Conservation (phyloP, 2,797 vertebrate genomes). For the Emys orbicularis region DNA sequence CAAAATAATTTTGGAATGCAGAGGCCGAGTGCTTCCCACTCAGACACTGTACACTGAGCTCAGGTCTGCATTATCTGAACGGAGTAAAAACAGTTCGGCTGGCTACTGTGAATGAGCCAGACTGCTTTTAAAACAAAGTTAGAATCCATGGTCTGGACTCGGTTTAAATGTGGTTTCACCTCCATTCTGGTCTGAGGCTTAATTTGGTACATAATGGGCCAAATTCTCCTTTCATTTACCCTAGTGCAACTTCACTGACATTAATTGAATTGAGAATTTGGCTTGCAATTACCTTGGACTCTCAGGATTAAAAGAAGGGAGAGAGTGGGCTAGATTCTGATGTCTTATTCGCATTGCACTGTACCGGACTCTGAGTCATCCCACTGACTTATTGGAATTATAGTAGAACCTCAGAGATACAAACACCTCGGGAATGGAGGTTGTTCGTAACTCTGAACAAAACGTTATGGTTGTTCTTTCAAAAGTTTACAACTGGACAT, state of each 20-base stretch:
- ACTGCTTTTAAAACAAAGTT: background rate
- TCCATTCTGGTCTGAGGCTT: background rate
- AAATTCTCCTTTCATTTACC: background rate
- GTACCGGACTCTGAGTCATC: background rate
- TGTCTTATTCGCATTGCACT: background rate
- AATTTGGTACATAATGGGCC: background rate
- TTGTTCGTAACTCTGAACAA: too few species aligned
- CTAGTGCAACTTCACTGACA: background rate
- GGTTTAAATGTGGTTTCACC: background rate
- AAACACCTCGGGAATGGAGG: too few species aligned
- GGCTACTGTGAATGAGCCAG: background rate
- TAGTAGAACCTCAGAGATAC: too few species aligned
- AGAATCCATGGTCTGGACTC: constrained; percentile 9
- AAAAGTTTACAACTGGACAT: too few species aligned
- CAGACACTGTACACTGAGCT: rapidly evolving
- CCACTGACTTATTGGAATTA: background rate
- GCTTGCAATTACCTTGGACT: background rate
- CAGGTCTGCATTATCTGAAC: rapidly evolving
- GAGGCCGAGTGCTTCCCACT: background rate
- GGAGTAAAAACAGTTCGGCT: background rate
- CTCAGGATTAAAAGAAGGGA: background rate
- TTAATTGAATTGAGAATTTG: background rate
- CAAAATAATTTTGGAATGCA: rapidly evolving
- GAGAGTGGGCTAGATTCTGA: background rate
- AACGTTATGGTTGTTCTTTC: too few species aligned